Evolutionary conservation across 64 coral and sea anemone species (phyloP).

Genomic region (Pachyseris speciosa): DNA sequence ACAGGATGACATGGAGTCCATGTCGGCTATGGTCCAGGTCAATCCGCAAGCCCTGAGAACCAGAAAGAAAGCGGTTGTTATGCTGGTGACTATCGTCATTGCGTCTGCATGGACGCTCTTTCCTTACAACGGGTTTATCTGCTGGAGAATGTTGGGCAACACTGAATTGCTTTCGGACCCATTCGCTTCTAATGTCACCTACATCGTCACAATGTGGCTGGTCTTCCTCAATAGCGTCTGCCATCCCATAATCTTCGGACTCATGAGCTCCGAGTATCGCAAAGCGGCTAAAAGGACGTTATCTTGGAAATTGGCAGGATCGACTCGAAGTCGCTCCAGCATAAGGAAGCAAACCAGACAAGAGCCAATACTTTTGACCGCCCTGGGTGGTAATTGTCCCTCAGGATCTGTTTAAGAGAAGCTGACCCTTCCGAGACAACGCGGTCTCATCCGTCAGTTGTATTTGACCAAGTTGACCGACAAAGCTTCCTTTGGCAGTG

Average conservation of each 20-base stretch:
- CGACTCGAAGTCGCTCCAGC: not conserved
- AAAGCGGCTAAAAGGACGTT: slow-evolving; percentile 53
- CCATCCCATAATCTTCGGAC: slow-evolving; percentile 82
- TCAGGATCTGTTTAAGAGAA: not conserved
- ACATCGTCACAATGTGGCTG: slow-evolving; percentile 46
- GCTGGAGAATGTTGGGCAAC: slow-evolving; percentile 30
- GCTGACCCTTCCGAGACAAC: not conserved
- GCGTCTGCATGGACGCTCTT: slow-evolving; percentile 54
- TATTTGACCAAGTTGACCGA: too few species aligned
- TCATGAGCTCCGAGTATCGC: slow-evolving; percentile 79
- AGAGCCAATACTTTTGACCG: not conserved
- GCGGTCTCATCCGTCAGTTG: too few species aligned
- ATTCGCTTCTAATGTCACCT: slow-evolving; percentile 25
- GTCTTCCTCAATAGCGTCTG: slow-evolving; percentile 63
- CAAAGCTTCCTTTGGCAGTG: too few species aligned
- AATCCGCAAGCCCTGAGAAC: slow-evolving; percentile 33
- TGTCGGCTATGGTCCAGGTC: slow-evolving; percentile 1
- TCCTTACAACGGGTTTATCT: slow-evolving; percentile 27
- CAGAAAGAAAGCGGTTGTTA: slow-evolving; percentile 67
- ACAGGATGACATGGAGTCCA: not conserved
- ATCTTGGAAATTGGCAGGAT: slow-evolving; percentile 9
- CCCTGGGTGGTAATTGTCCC: not conserved
- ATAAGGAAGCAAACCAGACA: not conserved
- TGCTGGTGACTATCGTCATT: slow-evolving; percentile 65
- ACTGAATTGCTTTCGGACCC: not conserved